Percentiles rank a stretch among this genome's conserved stretches.
phyloP scores from a whole-genome alignment of 2,113 vertebrate genomes.

The Emydocephalus ijimae region DNA sequence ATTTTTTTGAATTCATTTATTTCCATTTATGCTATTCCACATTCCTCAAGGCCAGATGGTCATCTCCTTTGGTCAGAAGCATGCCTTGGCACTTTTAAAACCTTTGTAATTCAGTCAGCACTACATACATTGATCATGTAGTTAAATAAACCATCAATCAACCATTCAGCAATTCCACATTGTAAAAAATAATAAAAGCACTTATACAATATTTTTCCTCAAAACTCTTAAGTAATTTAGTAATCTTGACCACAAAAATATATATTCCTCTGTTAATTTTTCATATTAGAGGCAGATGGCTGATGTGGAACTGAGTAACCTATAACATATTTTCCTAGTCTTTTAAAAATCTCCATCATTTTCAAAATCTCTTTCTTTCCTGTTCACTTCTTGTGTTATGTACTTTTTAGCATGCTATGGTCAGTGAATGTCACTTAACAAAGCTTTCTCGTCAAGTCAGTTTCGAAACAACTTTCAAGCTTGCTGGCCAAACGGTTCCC shows the following conservation, averaged over 20 bases:
- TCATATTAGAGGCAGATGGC: background rate
- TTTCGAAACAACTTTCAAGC: background rate
- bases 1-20: background rate
- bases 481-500: background rate
- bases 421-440: background rate
- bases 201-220: background rate
- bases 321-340: background rate
- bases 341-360: background rate
- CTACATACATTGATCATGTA: background rate
- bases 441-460: background rate
- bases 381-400: background rate
- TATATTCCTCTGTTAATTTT: background rate
- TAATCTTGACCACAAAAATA: background rate
- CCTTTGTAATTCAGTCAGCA: background rate
- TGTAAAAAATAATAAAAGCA: background rate
- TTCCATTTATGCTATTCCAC: background rate
- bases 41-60: background rate
- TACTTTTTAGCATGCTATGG: background rate
- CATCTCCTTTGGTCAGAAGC: background rate
- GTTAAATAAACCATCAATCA: background rate
- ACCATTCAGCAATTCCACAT: background rate
- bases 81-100: background rate
- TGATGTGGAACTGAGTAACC: background rate
- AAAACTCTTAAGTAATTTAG: too few species aligned
- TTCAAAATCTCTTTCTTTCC: background rate